Evolutionary conservation across 2,888 invertebrate species (phyloP).

Genomic region (Pandemis cinnamomeana): DNA sequence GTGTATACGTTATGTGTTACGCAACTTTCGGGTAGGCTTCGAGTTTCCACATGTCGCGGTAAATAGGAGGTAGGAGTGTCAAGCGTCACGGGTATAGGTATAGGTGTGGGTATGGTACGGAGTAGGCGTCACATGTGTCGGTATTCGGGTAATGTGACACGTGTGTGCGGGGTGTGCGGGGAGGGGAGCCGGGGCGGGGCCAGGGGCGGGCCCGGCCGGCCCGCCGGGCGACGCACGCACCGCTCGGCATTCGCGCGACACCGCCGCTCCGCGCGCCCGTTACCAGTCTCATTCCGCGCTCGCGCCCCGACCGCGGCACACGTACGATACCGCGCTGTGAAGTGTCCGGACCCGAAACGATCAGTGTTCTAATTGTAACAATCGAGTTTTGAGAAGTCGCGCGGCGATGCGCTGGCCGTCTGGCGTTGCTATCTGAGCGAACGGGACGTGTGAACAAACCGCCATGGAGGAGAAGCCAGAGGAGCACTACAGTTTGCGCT

Average conservation of each 20-base stretch:
- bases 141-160: constrained; percentile 74
- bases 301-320: constrained; percentile 69
- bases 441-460: constrained; percentile 65
- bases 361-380: constrained; percentile 9
- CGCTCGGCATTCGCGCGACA: constrained; percentile 72
- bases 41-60: constrained; percentile 5
- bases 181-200: constrained; percentile 71
- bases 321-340: constrained; percentile 62
- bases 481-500: constrained; percentile 95
- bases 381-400: constrained; percentile 3
- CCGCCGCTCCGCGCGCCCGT: constrained; percentile 66
- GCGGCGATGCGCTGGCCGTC: constrained; percentile 32
- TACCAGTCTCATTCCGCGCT: constrained; percentile 62
- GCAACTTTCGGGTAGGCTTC: constrained; percentile 20
- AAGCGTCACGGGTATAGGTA: constrained; percentile 59
- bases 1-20: constrained; percentile 8
- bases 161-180: constrained; percentile 67
- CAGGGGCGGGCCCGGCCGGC: constrained; percentile 58
- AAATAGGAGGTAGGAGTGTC: constrained; percentile 43
- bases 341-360: constrained; percentile 42
- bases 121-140: constrained; percentile 81
- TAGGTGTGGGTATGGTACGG: constrained; percentile 68
- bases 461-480: constrained; percentile 83
- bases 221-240: constrained; percentile 65
- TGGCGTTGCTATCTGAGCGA: constrained; percentile 70